Base-by-base conservation (phyloP, 2,113 vertebrate genomes). In the Thymallus thymallus region DNA sequence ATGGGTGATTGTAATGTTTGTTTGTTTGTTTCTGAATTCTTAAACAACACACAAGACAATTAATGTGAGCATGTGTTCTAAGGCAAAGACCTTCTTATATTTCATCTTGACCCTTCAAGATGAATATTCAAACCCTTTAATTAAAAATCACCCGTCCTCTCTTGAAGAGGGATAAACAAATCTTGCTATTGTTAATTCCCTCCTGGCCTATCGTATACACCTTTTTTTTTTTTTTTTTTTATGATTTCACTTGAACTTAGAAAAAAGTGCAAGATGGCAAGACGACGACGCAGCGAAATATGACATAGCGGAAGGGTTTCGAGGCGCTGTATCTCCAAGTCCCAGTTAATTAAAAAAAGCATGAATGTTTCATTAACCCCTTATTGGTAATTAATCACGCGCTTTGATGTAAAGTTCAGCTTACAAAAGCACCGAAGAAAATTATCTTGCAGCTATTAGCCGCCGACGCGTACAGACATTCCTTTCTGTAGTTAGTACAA, bases 341-440 rank as follows among this genome's bases (percentile, higher is more conserved):
- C 78, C 68, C 87, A 91, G 88, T 90, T 95, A 95, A 96, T 95
- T 94, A 93, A 80, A 76, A 93, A 94, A 92, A 86, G 82, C 90
- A 93, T 94, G 93, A 90, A 93, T 94, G 86, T 93, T 96, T 95
- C 93, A 95, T 94, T 94, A 94, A 90, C 81, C 89, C 88, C 93
- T 94, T 94, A 94, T 95, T 92, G 92, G 94, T 92, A 95, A 95
- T 93, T 94, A 95, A 94, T 95, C 92, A 93, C 70, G 81, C 86
- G 84, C 93, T 95, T 93, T 93, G 90, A 94, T 94, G 89, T 92
- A 94, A 95, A 95, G 92, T 95, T 95, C 92, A 93, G 80, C 87
- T 93, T 91, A 88, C 85, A 92, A 93, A n/a, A n/a, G n/a, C n/a
- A n/a, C n/a, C n/a, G n/a, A n/a, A n/a, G n/a, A n/a, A 95, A 90